Conservation (phyloP, 2,797 vertebrate species). For the Macroramphosus scolopax region DNA sequence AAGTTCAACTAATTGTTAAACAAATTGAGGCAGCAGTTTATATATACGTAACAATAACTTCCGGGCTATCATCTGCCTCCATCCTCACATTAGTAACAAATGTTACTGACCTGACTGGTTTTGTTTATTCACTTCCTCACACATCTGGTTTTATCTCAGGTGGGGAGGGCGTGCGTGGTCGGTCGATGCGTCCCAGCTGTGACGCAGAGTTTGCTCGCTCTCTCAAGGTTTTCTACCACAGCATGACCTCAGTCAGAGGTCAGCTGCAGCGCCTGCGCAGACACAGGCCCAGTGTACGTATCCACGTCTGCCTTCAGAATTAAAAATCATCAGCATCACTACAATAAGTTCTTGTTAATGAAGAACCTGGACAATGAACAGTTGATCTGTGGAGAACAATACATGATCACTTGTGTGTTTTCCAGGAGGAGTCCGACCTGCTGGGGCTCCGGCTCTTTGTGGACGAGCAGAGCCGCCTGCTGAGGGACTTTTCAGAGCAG, state of each 20-base stretch:
- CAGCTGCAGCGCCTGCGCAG: constrained; percentile 82
- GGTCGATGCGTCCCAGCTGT: constrained; percentile 68
- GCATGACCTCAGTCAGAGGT: constrained; percentile 80
- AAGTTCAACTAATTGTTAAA: too few relatives aligned
- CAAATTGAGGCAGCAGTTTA: too few relatives aligned
- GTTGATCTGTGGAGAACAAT: constrained; percentile 3
- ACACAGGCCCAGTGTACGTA: constrained; percentile 79
- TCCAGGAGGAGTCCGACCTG: constrained; percentile 85
- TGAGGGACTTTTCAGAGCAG: constrained; percentile 83
- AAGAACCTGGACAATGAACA: neutral
- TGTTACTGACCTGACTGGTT: too few relatives aligned
- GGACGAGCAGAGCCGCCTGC: constrained; percentile 78
- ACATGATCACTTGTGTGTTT: constrained; percentile 9
- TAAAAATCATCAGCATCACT: neutral
- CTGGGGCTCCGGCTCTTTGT: constrained; percentile 79
- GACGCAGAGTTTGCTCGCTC: constrained; percentile 85
- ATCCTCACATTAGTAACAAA: too few relatives aligned
- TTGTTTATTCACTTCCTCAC: too few relatives aligned
- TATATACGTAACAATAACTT: too few relatives aligned
- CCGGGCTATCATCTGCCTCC: too few relatives aligned
- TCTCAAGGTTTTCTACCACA: constrained; percentile 88
- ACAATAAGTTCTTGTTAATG: neutral
- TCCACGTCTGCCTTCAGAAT: neutral
- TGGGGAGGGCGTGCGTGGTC: constrained; percentile 45
- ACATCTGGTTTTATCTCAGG: too few relatives aligned